Base-by-base conservation (phyloP, 2,797 vertebrate species). In the Lemur catta region DNA sequence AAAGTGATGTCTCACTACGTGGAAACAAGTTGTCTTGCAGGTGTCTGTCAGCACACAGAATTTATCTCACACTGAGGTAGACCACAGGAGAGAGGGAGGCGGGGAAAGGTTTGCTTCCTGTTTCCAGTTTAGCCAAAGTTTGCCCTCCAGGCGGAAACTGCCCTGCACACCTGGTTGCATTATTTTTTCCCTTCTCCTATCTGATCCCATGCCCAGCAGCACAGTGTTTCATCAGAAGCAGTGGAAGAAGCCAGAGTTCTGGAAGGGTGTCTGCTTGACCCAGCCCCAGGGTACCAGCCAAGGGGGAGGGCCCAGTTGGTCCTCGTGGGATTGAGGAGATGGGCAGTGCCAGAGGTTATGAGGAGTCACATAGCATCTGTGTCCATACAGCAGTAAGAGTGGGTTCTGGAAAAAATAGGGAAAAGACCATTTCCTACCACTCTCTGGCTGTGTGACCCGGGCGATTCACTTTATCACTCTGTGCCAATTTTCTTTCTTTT, bases 341-440 rank as follows among this genome's bases (percentile, higher is more conserved):
- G 22, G 46, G 59, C 30, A 8, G 30, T 8, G 17, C 33, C 33
- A 1, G 17, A 1, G 15, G n/a, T 0, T 14, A 48, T 17, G 65
- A 63, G 43, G 18, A 26, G 38, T 10, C 24, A 26, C 15, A 0
- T 3, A 28, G 8, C 26, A 41, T 30, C 12, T 84, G 38, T 30
- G 43, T 15, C 28, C 7, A n/a, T 28, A 10, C 1, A 30, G 20
- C 69, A 41, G n/a, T 9, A 24, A 43, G 43, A 55, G 17, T 30
- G 59, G 17, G 4, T 61, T 61, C 55, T 67, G 38, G 6, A 69
- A 17, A 43, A 48, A n/a, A 11, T 4, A 85, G 30, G 59, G n/a
- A 35, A 48, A 71, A 72, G 30, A 46, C 8, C 12, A 17, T n/a
- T 59, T 57, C 41, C 48, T 78, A n/a, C 48, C 12, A 12, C 28